A percentile compares a stretch with the other conserved stretches of the same genome.
Evolutionary conservation across 2,113 vertebrate genomes (phyloP).

Genomic region (Hucho hucho): DNA sequence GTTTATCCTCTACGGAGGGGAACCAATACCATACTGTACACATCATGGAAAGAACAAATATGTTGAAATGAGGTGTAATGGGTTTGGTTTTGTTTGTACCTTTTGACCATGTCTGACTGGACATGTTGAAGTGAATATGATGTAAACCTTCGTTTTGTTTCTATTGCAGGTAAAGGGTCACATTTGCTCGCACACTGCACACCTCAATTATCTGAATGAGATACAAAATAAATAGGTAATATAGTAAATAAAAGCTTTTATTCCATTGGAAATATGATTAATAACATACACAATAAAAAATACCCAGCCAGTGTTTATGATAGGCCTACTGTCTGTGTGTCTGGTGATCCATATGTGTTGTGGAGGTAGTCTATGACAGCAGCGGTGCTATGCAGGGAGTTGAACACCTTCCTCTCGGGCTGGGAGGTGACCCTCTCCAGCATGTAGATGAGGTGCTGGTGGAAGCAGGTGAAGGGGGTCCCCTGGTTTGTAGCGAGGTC

Average conservation of each 20-base stretch:
- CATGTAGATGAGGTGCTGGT: constrained; percentile 98
- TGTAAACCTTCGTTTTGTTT: too few relatives aligned
- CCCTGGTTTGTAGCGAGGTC: constrained; percentile 88
- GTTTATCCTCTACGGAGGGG: too few relatives aligned
- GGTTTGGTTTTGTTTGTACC: too few relatives aligned
- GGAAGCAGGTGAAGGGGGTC: constrained; percentile 92
- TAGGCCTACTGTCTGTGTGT: constrained; percentile 9
- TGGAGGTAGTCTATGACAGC: constrained; percentile 91
- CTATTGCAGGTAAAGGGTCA: too few relatives aligned
- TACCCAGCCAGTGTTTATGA: background rate
- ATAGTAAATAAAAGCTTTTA: background rate
- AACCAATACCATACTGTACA: too few relatives aligned
- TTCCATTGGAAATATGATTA: background rate
- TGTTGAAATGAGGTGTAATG: too few relatives aligned
- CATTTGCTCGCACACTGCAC: too few relatives aligned
- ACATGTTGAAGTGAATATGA: too few relatives aligned
- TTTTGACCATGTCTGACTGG: too few relatives aligned
- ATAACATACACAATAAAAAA: constrained; percentile 2
- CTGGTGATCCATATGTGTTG: constrained; percentile 77
- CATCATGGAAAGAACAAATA: too few relatives aligned
- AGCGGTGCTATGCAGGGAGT: constrained; percentile 91
- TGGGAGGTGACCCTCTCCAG: constrained; percentile 92
- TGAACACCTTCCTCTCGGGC: constrained; percentile 92
- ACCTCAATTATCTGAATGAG: too few relatives aligned
- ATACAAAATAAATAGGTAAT: too few relatives aligned